Evolutionary conservation across 2,113 vertebrate genomes (phyloP).

Genomic region (Gavialis gangeticus): DNA sequence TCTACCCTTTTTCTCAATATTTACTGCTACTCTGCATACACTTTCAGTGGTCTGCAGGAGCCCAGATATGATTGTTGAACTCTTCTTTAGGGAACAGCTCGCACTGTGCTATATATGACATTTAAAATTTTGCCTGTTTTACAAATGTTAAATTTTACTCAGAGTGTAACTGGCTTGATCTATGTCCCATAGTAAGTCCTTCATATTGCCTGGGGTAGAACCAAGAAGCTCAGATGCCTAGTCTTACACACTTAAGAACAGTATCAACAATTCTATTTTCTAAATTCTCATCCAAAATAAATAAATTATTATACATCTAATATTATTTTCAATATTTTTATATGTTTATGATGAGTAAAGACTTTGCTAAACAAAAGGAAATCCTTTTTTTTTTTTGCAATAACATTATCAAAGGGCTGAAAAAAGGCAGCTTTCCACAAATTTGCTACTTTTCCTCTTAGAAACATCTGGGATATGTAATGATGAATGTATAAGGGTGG

Average conservation of each 20-base stretch:
- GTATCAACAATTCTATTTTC: not conserved
- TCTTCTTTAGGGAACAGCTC: not conserved
- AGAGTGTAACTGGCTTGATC: not conserved
- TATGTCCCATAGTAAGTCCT: not conserved
- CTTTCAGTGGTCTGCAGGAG: rapidly evolving
- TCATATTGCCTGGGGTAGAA: not conserved
- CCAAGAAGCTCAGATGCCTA: not conserved
- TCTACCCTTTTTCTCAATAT: not conserved
- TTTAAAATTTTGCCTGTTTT: not conserved
- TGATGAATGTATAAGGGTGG: slow-evolving; percentile 3
- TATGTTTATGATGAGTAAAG: not conserved
- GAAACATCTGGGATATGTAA: slow-evolving; percentile 56
- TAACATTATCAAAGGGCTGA: not conserved
- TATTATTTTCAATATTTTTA: not conserved
- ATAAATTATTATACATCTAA: not conserved
- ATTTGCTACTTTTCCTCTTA: not conserved
- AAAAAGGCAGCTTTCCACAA: not conserved
- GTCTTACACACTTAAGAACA: not conserved
- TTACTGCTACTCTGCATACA: not conserved
- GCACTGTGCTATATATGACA: not conserved
- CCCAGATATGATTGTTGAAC: not conserved
- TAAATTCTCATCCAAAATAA: not conserved
- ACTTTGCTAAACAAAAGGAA: not conserved
- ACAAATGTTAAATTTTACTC: not conserved
- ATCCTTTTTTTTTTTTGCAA: not conserved